These are phyloP conservation scores for Timema cristinae DNA, from an alignment of 2,888 invertebrate genomes.

Conservation along the genomic window DNA sequence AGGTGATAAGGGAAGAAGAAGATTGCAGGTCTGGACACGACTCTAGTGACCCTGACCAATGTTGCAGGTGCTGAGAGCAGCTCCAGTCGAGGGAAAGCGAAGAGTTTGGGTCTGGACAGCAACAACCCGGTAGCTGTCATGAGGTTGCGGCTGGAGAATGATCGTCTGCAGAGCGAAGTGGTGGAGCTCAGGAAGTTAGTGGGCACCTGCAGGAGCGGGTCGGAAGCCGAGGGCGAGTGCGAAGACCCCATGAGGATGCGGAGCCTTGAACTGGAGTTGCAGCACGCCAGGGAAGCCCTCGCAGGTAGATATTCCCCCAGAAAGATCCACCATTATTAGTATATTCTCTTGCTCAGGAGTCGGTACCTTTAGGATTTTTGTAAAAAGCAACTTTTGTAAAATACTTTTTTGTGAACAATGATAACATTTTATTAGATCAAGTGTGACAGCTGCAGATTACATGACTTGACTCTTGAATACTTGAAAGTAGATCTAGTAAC, in stretches of 20 bases:
- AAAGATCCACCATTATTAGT: not conserved
- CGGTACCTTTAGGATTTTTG: too few relatives aligned
- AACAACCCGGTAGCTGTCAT: conserved; percentile 37
- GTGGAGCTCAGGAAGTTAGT: conserved; percentile 64
- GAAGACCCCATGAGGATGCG: conserved; percentile 55
- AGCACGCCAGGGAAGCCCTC: conserved; percentile 75
- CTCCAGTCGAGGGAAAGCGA: conserved; percentile 13
- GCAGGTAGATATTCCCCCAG: conserved; percentile 44
- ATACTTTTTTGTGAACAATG: too few relatives aligned
- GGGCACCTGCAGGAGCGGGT: conserved; percentile 58
- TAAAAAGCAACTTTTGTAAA: too few relatives aligned
- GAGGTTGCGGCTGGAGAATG: conserved; percentile 69
- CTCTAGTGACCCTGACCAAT: too few relatives aligned
- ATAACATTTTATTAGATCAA: too few relatives aligned
- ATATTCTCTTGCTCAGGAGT: too few relatives aligned
- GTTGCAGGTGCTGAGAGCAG: too few relatives aligned
- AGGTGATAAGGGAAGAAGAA: too few relatives aligned
- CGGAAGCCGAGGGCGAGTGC: conserved; percentile 44
- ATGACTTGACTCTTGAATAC: too few relatives aligned
- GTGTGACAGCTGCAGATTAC: too few relatives aligned
- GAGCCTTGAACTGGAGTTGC: conserved; percentile 66
- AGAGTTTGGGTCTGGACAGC: conserved; percentile 17
- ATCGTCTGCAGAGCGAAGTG: conserved; percentile 67
- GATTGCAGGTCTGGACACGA: too few relatives aligned
- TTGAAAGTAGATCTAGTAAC: too few relatives aligned